Evolutionary conservation across 1,140 invertebrate genomes (phyloP).

Genomic region (Megalonaias nervosa): DNA sequence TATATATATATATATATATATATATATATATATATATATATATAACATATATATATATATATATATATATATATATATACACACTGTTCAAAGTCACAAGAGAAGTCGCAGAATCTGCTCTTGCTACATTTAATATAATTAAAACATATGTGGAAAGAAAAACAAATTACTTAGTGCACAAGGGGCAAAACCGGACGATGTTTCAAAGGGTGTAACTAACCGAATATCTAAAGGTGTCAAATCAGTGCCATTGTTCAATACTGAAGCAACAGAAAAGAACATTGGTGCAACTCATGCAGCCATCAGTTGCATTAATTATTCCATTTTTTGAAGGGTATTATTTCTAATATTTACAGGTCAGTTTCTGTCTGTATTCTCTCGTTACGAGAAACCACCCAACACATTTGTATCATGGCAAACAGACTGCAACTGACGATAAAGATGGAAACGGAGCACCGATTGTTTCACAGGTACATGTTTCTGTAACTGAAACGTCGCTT

Average conservation of each 20-base stretch:
- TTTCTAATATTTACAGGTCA: conserved; percentile 2
- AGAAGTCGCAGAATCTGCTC: not conserved
- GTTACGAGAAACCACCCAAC: conserved; percentile 4
- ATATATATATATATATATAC: too few species aligned
- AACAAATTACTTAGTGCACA: not conserved
- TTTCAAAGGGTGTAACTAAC: conserved; percentile 1
- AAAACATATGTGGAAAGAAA: conserved; percentile 6
- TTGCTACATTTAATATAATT: conserved; percentile 5
- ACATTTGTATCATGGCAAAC: not conserved
- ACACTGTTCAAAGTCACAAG: conserved; percentile 1
- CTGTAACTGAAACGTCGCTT: not conserved
- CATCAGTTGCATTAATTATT: not conserved
- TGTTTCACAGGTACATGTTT: not conserved
- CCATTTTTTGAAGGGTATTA: not conserved
- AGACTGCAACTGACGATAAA: conserved; percentile 6
- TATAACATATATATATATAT: too few species aligned
- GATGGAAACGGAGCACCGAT: conserved; percentile 3
- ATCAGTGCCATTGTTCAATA: not conserved
- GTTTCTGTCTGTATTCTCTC: conserved; percentile 2
- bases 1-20: not conserved
- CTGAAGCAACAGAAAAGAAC: conserved; percentile 3
- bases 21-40: too few species aligned
- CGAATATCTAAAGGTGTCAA: too few species aligned
- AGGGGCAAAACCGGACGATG: not conserved
- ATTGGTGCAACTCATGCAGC: conserved; percentile 6